Evolutionary conservation across 2,888 invertebrate species (phyloP).

Genomic region (Orchestes rusci): DNA sequence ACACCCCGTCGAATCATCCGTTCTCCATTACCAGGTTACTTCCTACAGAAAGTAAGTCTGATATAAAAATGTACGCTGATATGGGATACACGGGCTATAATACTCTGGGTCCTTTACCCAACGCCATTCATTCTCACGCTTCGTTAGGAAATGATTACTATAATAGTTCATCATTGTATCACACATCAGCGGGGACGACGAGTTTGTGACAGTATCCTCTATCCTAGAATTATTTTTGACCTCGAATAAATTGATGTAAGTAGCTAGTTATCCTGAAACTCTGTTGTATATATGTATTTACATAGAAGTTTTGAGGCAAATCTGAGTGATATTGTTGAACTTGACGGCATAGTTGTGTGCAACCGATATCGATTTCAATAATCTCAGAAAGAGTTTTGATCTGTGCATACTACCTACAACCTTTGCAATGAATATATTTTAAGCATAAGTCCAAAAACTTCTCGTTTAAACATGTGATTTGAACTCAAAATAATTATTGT

Average conservation of each 20-base stretch:
- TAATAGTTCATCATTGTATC: constrained; percentile 78
- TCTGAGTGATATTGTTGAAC: constrained; percentile 19
- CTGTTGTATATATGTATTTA: constrained; percentile 7
- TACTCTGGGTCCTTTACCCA: constrained; percentile 54
- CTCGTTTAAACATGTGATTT: too few species aligned
- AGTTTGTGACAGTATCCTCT: constrained; percentile 90
- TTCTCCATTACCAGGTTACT: constrained; percentile 92
- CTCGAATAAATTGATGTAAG: constrained; percentile 21
- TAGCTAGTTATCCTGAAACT: too few species aligned
- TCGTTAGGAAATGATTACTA: constrained; percentile 65
- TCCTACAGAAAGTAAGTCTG: constrained; percentile 80
- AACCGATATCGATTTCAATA: constrained; percentile 14
- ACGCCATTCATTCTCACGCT: constrained; percentile 50
- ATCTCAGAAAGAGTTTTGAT: constrained; percentile 22
- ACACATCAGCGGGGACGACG: constrained; percentile 60
- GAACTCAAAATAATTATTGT: too few species aligned
- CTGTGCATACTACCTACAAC: too few species aligned
- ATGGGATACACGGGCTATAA: constrained; percentile 55
- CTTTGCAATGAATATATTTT: too few species aligned
- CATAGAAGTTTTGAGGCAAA: constrained; percentile 5
- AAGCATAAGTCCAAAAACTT: too few species aligned
- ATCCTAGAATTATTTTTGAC: constrained; percentile 54
- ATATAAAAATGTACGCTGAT: constrained; percentile 83
- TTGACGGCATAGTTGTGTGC: constrained; percentile 8
- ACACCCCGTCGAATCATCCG: constrained; percentile 81